phyloP scores from a whole-genome alignment of 2,888 invertebrate genomes.

The Eulithis prunata region DNA sequence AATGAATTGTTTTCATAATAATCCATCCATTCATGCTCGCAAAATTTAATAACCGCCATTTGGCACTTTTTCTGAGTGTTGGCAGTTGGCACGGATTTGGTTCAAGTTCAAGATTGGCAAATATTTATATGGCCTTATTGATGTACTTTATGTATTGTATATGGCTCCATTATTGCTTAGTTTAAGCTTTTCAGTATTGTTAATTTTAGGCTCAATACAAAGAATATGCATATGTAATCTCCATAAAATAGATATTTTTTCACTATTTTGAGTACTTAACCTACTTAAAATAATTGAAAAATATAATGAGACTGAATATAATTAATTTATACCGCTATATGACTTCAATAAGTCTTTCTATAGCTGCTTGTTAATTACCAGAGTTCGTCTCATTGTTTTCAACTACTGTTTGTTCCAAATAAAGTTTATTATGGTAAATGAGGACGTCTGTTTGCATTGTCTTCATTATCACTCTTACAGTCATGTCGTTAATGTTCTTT shows the following conservation, averaged over 20 bases:
- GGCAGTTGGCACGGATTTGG: not conserved
- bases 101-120: not conserved
- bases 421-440: slow-evolving; percentile 23
- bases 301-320: slow-evolving; percentile 4
- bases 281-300: not conserved
- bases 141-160: too few species aligned
- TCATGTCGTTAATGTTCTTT: slow-evolving; percentile 19
- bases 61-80: not conserved
- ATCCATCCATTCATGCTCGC: not conserved
- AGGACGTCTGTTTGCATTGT: slow-evolving; percentile 22
- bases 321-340: slow-evolving; percentile 3
- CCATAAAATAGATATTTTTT: not conserved
- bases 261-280: too few species aligned
- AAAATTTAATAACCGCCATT: not conserved
- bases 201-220: too few species aligned
- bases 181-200: too few species aligned
- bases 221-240: too few species aligned
- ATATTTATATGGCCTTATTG: not conserved
- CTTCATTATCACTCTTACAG: slow-evolving; percentile 17
- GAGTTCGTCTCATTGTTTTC: slow-evolving; percentile 21
- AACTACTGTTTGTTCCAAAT: slow-evolving; percentile 18
- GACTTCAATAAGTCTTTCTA: slow-evolving; percentile 17
- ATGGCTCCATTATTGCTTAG: too few species aligned
- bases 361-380: slow-evolving; percentile 4
- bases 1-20: slow-evolving; percentile 1